Evolutionary conservation across 2,797 vertebrate genomes (phyloP).

Genomic region (Gymnoscopelus microlampas): DNA sequence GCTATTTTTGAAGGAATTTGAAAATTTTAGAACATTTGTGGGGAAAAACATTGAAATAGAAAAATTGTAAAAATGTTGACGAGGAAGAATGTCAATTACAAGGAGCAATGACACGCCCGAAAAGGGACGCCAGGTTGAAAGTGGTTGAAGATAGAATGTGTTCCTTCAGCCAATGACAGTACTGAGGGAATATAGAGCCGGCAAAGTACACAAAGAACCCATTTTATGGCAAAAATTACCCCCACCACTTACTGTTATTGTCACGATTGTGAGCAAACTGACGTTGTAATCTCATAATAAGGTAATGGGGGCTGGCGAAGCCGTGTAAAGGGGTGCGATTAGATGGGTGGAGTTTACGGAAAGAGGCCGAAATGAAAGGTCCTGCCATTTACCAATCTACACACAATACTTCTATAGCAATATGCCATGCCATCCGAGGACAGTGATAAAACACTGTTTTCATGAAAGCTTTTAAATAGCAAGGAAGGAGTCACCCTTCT

Average conservation of each 20-base stretch:
- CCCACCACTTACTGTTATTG: conserved; percentile 76
- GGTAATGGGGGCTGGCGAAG: conserved; percentile 72
- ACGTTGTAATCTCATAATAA: conserved; percentile 81
- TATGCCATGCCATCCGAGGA: conserved; percentile 26
- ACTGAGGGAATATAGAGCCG: conserved; percentile 43
- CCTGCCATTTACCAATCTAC: conserved; percentile 36
- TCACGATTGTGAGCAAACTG: conserved; percentile 73
- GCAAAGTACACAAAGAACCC: conserved; percentile 65
- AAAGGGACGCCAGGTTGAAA: too few relatives aligned
- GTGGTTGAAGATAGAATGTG: too few relatives aligned
- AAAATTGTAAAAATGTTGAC: too few relatives aligned
- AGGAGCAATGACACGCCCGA: too few relatives aligned
- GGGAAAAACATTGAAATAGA: too few relatives aligned
- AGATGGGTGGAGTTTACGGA: conserved; percentile 63
- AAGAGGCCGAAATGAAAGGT: conserved; percentile 64
- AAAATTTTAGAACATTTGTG: too few relatives aligned
- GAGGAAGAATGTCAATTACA: too few relatives aligned
- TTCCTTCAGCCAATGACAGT: conserved; percentile 56
- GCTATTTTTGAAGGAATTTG: too few relatives aligned
- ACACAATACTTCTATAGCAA: conserved; percentile 17
- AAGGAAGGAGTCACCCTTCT: neutral
- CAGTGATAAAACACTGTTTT: conserved; percentile 20
- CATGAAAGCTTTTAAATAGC: neutral
- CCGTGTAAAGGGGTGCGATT: conserved; percentile 72
- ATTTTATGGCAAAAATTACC: conserved; percentile 74